Conservation (phyloP, 2,113 vertebrate species). For the Progne subis region DNA sequence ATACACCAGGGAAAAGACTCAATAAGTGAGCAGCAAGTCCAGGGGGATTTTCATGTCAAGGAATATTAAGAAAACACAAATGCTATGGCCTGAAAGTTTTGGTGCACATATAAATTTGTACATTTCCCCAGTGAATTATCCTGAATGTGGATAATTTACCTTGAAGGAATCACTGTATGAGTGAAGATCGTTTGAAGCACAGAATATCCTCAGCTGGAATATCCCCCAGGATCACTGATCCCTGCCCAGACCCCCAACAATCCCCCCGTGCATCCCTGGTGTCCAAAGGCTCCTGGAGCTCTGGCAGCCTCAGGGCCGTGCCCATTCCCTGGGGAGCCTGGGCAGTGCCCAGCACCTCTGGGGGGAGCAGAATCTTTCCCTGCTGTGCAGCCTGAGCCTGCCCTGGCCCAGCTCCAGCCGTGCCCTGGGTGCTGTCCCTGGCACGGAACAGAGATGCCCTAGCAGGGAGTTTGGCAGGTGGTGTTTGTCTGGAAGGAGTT, state of each 20-base stretch:
- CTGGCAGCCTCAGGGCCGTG: not conserved
- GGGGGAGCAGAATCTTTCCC: not conserved
- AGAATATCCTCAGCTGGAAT: not conserved
- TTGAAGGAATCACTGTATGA: not conserved
- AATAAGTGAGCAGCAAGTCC: not conserved
- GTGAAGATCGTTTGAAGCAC: not conserved
- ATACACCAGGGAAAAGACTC: not conserved
- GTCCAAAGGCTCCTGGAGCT: not conserved
- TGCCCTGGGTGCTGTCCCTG: not conserved
- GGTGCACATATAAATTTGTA: not conserved
- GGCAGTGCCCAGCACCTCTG: not conserved
- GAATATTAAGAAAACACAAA: not conserved
- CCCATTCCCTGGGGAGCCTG: not conserved
- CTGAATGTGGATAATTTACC: not conserved
- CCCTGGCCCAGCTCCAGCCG: not conserved
- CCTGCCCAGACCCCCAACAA: not conserved
- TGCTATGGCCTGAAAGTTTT: not conserved
- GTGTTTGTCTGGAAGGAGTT: not conserved
- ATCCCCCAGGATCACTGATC: accelerated
- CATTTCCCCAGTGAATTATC: not conserved
- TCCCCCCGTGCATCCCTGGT: not conserved
- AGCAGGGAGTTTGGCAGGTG: not conserved
- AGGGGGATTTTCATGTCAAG: not conserved
- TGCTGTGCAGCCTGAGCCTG: not conserved
- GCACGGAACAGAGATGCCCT: not conserved